phyloP scores from a whole-genome alignment of 2,797 vertebrate species.

The Miichthys miiuy region DNA sequence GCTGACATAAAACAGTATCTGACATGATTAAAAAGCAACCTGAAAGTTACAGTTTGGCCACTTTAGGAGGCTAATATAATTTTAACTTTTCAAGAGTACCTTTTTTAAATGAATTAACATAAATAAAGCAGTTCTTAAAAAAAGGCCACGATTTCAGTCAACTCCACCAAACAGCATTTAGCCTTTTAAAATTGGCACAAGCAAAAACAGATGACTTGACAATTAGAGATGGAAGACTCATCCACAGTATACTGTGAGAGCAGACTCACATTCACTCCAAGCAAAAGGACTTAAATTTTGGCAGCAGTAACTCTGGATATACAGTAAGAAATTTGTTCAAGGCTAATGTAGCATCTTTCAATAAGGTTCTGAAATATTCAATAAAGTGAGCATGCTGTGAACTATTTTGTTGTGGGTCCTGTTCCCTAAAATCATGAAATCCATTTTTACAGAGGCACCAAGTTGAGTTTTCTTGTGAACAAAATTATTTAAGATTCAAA shows the following conservation, averaged over 20 bases:
- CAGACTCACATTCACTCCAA: background rate
- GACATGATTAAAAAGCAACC: background rate
- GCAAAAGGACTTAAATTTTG: no score
- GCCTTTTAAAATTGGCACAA: background rate
- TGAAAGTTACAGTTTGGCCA: background rate
- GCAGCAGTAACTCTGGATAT: no score
- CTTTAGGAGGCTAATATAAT: background rate
- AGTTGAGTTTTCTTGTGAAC: no score
- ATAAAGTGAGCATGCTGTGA: background rate
- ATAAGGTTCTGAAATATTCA: no score
- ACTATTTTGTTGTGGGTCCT: background rate
- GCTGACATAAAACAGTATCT: slow-evolving; percentile 27
- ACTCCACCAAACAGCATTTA: background rate
- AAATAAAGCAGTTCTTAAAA: background rate
- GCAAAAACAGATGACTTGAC: background rate
- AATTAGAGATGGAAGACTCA: background rate
- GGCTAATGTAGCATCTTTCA: background rate
- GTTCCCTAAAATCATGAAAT: background rate
- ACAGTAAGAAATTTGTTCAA: background rate
- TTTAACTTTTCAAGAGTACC: background rate
- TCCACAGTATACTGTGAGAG: background rate
- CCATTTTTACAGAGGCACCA: no score
- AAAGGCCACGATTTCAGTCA: no score
- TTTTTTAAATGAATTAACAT: background rate
- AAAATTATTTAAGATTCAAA: no score